Conservation (phyloP, 2,113 vertebrate genomes). For the Gallinago paraguaiae region DNA sequence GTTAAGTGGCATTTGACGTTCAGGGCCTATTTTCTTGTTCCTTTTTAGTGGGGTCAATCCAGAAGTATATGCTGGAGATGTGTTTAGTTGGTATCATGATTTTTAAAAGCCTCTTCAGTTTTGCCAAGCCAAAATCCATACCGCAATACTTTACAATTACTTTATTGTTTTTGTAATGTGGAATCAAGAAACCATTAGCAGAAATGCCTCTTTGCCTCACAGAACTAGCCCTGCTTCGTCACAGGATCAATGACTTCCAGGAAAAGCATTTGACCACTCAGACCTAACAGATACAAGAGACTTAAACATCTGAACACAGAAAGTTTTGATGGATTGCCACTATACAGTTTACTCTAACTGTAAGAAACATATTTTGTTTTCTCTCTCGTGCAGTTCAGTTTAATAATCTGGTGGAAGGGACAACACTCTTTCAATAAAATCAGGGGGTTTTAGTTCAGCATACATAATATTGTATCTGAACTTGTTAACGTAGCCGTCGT, state of each 20-base stretch:
- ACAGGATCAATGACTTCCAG: neutral
- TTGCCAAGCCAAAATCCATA: neutral
- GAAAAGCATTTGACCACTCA: neutral
- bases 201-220: neutral
- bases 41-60: neutral
- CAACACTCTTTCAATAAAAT: neutral
- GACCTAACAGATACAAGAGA: neutral
- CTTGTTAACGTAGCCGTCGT: neutral
- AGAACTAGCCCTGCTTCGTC: neutral
- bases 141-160: neutral
- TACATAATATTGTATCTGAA: neutral
- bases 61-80: neutral
- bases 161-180: neutral
- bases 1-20: neutral
- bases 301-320: neutral
- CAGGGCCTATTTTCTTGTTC: neutral
- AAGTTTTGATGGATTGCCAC: neutral
- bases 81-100: neutral
- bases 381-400: neutral
- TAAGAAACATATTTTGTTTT: neutral
- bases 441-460: neutral
- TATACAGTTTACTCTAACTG: neutral
- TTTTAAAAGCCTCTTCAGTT: neutral
- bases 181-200: neutral
- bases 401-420: neutral